Percentiles rank a stretch among this genome's conserved stretches.
These are phyloP conservation scores for Metridium senile DNA, from an alignment of 92 coral and sea anemone genomes.

Conservation along the genomic window DNA sequence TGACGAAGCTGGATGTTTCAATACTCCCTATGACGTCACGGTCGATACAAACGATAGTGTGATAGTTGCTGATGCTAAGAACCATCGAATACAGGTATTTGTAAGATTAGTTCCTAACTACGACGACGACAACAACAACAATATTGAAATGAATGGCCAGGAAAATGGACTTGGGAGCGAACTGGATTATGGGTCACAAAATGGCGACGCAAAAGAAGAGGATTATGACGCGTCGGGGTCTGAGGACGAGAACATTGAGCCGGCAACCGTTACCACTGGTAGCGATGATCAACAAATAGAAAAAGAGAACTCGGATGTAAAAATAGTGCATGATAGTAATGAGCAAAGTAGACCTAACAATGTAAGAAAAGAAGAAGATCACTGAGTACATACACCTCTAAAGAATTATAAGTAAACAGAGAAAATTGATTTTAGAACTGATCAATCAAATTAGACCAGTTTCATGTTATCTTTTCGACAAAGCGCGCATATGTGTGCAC, in stretches of 20 bases:
- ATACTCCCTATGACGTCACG: conserved; percentile 87
- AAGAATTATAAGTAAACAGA: too few relatives aligned
- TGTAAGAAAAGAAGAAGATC: too few relatives aligned
- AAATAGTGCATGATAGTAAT: too few relatives aligned
- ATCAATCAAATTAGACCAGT: too few relatives aligned
- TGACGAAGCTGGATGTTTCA: conserved; percentile 70
- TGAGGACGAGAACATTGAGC: neutral
- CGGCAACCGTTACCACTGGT: conserved; percentile 3
- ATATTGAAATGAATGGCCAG: neutral
- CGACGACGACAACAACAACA: conserved; percentile 20
- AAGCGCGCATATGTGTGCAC: too few relatives aligned
- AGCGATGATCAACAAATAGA: neutral
- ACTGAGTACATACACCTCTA: too few relatives aligned
- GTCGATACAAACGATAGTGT: conserved; percentile 70
- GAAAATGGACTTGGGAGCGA: neutral
- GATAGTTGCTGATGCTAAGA: conserved; percentile 88
- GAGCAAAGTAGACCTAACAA: too few relatives aligned
- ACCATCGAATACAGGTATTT: conserved; percentile 86
- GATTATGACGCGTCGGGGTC: conserved; percentile 1
- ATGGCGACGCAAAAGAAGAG: conserved; percentile 9
- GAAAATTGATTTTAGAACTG: too few relatives aligned
- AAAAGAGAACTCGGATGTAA: too few relatives aligned
- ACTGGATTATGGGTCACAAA: conserved; percentile 6
- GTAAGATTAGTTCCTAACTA: conserved; percentile 59
- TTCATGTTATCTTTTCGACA: too few relatives aligned